phyloP scores from a whole-genome alignment of 2,797 vertebrate species.

The Acipenser ruthenus region DNA sequence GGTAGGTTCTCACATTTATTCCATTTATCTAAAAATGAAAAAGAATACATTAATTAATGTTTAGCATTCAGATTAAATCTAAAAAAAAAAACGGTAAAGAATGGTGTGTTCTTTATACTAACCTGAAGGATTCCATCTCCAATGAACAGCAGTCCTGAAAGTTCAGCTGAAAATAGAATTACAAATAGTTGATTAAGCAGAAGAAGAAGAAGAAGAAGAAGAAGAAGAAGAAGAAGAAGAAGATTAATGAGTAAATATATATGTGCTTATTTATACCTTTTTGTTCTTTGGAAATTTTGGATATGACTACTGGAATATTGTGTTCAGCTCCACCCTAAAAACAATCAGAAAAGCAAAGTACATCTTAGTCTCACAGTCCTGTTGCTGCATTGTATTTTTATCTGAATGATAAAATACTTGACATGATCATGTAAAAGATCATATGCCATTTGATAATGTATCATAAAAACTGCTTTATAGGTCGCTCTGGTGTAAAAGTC shows the following conservation, averaged over 20 bases:
- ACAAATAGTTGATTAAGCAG: conserved; percentile 18
- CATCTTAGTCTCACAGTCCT: no score
- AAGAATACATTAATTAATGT: conserved; percentile 14
- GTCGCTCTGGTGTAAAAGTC: no score
- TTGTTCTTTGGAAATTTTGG: conserved; percentile 99
- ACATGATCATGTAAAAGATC: no score
- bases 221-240: no score
- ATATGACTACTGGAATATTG: conserved; percentile 96
- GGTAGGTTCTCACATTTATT: conserved; percentile 97
- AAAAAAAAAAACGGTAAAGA: conserved; percentile 22
- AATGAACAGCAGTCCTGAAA: conserved; percentile 92
- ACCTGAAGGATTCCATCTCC: conserved; percentile 96
- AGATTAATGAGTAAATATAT: no score
- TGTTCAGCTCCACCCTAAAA: conserved; percentile 92
- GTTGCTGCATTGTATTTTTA: no score
- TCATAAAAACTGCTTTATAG: no score
- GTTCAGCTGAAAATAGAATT: conserved; percentile 71
- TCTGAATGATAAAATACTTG: no score
- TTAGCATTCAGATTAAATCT: conserved; percentile 32
- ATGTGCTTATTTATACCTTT: conserved; percentile 64
- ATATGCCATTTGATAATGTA: no score
- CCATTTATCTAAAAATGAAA: conserved; percentile 82
- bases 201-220: no score
- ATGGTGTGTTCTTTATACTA: conserved; percentile 3
- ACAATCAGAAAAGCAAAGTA: conserved; percentile 4